Evolutionary conservation across 1,140 invertebrate genomes (phyloP).

Genomic region (Listronotus bonariensis): DNA sequence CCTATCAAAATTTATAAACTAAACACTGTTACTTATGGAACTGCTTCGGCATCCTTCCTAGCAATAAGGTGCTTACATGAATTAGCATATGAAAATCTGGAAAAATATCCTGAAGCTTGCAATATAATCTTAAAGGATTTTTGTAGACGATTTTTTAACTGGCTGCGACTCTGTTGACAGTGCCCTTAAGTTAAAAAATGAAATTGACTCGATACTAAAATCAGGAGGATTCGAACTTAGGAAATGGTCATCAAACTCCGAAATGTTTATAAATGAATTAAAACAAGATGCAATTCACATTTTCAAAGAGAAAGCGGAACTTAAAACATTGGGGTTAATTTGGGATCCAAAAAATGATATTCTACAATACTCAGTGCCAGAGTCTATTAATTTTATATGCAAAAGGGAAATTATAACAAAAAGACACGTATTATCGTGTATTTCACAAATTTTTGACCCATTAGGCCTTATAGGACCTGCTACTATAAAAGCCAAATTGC

Average conservation of each 20-base stretch:
- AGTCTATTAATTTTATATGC: neutral
- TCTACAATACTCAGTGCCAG: neutral
- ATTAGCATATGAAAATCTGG: neutral
- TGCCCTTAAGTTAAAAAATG: neutral
- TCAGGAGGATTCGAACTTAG: neutral
- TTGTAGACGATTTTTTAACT: neutral
- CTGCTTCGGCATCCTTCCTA: conserved; percentile 3
- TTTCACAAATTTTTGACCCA: neutral
- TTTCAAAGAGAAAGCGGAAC: conserved; percentile 1
- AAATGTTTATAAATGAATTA: neutral
- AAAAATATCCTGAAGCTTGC: conserved; percentile 1
- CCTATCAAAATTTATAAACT: too few species aligned
- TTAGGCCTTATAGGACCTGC: too few species aligned
- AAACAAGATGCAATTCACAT: neutral
- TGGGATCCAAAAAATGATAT: conserved; percentile 4
- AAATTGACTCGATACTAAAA: neutral
- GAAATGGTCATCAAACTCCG: too few species aligned
- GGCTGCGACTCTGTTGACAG: too few species aligned
- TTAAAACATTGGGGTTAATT: conserved; percentile 5
- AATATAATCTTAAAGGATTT: neutral
- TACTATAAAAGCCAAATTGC: too few species aligned
- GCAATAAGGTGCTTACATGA: conserved; percentile 8
- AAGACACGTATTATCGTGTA: neutral
- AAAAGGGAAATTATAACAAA: too few species aligned
- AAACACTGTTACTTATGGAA: neutral